Conservation (phyloP, 2,113 vertebrate species). For the Hucho hucho region DNA sequence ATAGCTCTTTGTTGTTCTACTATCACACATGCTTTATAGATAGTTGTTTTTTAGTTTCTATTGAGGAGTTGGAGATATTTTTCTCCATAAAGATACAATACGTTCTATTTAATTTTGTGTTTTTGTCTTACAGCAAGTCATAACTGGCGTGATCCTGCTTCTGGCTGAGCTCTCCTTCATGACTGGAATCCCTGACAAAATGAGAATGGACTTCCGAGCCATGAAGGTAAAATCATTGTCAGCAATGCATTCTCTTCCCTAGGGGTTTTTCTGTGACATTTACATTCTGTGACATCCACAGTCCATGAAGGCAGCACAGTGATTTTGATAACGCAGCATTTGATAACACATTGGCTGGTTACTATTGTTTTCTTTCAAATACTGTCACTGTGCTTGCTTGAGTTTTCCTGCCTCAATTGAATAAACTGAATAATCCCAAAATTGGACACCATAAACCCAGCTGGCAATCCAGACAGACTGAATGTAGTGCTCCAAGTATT, state of each 20-base stretch:
- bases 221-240: slow-evolving; percentile 79
- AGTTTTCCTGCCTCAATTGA: neutral
- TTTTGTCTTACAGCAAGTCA: slow-evolving; percentile 58
- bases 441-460: neutral
- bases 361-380: no score
- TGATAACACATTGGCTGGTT: no score
- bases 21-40: neutral
- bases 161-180: slow-evolving; percentile 91
- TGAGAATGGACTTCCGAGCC: slow-evolving; percentile 79
- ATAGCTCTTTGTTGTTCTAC: neutral
- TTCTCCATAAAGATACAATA: neutral
- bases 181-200: slow-evolving; percentile 86
- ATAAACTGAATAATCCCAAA: neutral
- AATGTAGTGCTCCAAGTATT: no score
- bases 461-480: no score
- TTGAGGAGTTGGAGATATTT: no score
- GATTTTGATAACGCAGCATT: no score
- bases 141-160: slow-evolving; percentile 80
- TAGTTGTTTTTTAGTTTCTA: no score
- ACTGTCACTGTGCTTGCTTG: no score
- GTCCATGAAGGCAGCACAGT: neutral
- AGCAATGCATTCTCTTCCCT: neutral
- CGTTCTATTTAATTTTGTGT: neutral
- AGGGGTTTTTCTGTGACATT: neutral
- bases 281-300: neutral